A percentile compares a stretch with the other conserved stretches of the same genome.
Conservation (phyloP, 1,140 invertebrate species). For the Brachionus sp. region DNA sequence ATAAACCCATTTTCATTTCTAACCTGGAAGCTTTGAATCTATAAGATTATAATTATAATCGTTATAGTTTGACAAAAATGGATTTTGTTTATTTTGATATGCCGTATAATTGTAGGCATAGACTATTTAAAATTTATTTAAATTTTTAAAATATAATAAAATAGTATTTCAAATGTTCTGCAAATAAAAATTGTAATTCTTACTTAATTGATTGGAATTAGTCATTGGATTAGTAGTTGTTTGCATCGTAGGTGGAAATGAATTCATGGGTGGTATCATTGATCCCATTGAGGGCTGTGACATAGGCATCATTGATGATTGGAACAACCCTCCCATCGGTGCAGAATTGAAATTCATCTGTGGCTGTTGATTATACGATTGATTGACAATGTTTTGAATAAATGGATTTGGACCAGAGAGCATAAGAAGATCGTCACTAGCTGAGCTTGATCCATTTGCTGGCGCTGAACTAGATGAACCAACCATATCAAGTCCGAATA, state of each 20-base stretch:
- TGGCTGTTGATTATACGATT: constrained; percentile 20
- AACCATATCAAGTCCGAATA: constrained; percentile 10
- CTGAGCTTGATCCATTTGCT: constrained; percentile 9
- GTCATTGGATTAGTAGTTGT: background rate
- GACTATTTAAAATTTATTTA: background rate
- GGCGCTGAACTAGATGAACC: background rate
- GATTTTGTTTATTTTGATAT: constrained; percentile 17
- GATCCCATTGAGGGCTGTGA: background rate
- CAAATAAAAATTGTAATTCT: background rate
- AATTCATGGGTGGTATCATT: background rate
- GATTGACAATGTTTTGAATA: constrained; percentile 44
- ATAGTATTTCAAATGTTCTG: background rate
- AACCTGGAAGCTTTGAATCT: constrained; percentile 32
- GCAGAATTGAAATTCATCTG: background rate
- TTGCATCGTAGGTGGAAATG: constrained; percentile 11
- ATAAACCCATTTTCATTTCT: background rate
- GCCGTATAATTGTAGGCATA: background rate
- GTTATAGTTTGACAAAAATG: background rate
- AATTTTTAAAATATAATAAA: background rate
- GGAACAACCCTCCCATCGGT: constrained; percentile 7
- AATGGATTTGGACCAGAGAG: constrained; percentile 41
- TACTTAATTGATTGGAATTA: constrained; percentile 26
- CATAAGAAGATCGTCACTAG: constrained; percentile 38
- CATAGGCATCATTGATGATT: background rate
- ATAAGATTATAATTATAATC: constrained; percentile 17